A percentile compares a stretch with the other conserved stretches of the same genome.
phyloP scores from a whole-genome alignment of 2,888 invertebrate species.

The Nudaria mundana region DNA sequence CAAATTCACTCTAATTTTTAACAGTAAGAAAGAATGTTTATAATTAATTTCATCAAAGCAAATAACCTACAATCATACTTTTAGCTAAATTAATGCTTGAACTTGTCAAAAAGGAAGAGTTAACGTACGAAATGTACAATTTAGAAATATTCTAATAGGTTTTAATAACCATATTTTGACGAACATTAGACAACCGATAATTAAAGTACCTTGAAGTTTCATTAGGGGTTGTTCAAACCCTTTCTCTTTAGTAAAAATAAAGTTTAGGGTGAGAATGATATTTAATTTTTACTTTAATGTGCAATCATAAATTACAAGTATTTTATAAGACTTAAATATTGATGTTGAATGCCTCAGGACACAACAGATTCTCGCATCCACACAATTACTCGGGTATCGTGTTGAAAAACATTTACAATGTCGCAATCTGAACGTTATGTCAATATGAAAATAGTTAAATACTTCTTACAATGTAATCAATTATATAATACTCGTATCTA shows the following conservation, averaged over 20 bases:
- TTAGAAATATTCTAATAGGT: slow-evolving; percentile 72
- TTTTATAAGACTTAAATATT: slow-evolving; percentile 19
- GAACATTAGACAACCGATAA: slow-evolving; percentile 68
- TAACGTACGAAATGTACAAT: slow-evolving; percentile 47
- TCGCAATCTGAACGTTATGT: slow-evolving; percentile 12
- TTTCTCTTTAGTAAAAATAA: slow-evolving; percentile 10
- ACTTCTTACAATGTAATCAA: neutral
- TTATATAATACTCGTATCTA: no score
- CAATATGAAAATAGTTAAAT: neutral
- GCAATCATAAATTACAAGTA: slow-evolving; percentile 18
- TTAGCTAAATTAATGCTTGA: slow-evolving; percentile 66
- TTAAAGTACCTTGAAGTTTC: slow-evolving; percentile 54
- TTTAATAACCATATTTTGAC: slow-evolving; percentile 71
- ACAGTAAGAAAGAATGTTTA: slow-evolving; percentile 4
- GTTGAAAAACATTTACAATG: slow-evolving; percentile 25
- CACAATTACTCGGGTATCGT: slow-evolving; percentile 16
- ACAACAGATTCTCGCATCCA: slow-evolving; percentile 4
- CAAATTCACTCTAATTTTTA: no score
- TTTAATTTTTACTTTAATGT: slow-evolving; percentile 23
- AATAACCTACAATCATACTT: slow-evolving; percentile 65
- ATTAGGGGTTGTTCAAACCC: slow-evolving; percentile 31
- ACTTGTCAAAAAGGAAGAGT: slow-evolving; percentile 50
- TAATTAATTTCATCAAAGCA: slow-evolving; percentile 50
- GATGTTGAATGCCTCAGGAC: slow-evolving; percentile 24
- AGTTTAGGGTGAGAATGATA: slow-evolving; percentile 23